Conservation (phyloP, 2,888 invertebrate species). For the Drosophila longiperda region DNA sequence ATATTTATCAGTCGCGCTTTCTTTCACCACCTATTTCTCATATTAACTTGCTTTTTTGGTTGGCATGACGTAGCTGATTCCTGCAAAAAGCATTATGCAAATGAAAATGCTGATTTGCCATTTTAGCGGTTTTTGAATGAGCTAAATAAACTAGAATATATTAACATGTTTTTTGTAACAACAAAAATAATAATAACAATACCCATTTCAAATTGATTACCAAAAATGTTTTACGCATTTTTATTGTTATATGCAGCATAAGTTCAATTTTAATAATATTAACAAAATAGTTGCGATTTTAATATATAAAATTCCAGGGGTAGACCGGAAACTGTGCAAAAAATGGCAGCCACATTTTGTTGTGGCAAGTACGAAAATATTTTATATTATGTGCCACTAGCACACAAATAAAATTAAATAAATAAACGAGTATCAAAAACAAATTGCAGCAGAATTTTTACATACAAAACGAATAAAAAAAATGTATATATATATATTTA, state of each 20-base stretch:
- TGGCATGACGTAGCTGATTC: conserved; percentile 32
- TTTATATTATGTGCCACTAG: not conserved
- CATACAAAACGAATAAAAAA: not conserved
- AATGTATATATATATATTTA: conserved; percentile 13
- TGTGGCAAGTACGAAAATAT: conserved; percentile 1
- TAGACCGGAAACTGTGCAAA: not conserved
- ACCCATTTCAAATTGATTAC: conserved; percentile 47
- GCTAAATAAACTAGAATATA: conserved; percentile 41
- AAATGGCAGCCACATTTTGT: not conserved
- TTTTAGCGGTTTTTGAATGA: conserved; percentile 46
- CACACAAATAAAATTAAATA: conserved; percentile 12
- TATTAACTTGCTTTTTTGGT: not conserved
- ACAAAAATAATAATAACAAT: conserved; percentile 18
- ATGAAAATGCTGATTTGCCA: conserved; percentile 65
- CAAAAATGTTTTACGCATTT: conserved; percentile 10
- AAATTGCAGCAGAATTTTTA: conserved; percentile 11
- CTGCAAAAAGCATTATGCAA: conserved; percentile 42
- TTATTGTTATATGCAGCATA: not conserved
- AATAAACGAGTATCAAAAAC: conserved; percentile 12
- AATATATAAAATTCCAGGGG: conserved; percentile 13
- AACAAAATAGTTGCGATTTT: not conserved
- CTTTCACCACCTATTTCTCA: not conserved
- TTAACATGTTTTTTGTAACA: not conserved
- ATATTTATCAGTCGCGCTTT: not conserved
- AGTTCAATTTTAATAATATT: not conserved